Evolutionary conservation across 2,113 vertebrate species (phyloP), one percentile per base, ranked within the genome.

Genomic region (Scopus umbretta): DNA sequence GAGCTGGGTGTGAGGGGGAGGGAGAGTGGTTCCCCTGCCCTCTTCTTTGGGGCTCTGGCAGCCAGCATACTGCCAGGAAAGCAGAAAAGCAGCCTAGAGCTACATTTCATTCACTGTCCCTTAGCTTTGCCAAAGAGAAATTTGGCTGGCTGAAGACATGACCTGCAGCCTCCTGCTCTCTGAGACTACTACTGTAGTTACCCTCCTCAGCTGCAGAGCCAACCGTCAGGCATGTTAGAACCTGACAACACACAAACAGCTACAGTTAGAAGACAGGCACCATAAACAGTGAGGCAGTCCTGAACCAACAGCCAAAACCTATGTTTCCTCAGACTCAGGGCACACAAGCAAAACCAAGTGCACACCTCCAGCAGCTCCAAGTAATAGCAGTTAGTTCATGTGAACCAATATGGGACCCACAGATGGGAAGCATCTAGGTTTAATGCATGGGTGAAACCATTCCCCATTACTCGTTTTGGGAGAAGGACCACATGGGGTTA

Each of bases 361-460:
- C 21, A n/a, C 20, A 8, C 30, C 14, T 42, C 55, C 61, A 16
- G 36, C 19, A 76, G 21, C 66, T 73, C 6, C 2, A 2, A 58
- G 16, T 18, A 32, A 43, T 30, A 52, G 59, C 73, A 72, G 50
- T 11, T 12, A 45, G 58, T 14, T 55, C 49, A 9, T 3, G 19
- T 8, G 23, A 65, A 59, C 38, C 10, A 9, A 4, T 13, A 22
- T 32, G 62, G 26, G 25, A 42, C 10, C 22, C 20, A 6, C 12
- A 40, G 27, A 5, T 0, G 5, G 72, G 45, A 63, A 53, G 25
- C 42, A 53, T 2, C 4, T 0, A 7, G 15, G 13, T 53, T 71
- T 56, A 34, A 20, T 11, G 21, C 13, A 25, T 2, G 5, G 22
- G 38, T 40, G 13, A 58, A 75, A 65, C 52, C 19, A 32, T 47